Evolutionary conservation across 2,888 invertebrate genomes (phyloP).

Genomic region (Drosophila lutescens): DNA sequence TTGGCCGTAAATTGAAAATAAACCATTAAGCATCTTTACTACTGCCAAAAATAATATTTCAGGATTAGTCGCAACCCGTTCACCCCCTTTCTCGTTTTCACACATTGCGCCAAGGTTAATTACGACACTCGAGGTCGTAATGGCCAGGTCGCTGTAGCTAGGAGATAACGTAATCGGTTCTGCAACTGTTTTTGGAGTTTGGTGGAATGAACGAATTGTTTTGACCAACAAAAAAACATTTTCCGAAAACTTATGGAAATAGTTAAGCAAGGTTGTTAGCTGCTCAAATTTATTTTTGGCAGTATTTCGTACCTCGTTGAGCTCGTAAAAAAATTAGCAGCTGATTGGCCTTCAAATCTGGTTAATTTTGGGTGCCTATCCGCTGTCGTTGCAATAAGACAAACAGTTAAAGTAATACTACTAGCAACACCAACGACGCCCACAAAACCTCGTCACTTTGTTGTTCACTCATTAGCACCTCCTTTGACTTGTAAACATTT

Average conservation of each 20-base stretch:
- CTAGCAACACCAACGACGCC: neutral
- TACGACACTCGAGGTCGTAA: slow-evolving; percentile 81
- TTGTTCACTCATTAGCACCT: slow-evolving; percentile 57
- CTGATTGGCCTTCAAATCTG: too few species aligned
- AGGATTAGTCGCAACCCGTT: slow-evolving; percentile 68
- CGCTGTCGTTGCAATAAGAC: too few species aligned
- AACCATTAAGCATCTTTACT: slow-evolving; percentile 69
- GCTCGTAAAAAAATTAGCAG: too few species aligned
- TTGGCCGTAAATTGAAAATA: slow-evolving; percentile 74
- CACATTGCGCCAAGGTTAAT: slow-evolving; percentile 67
- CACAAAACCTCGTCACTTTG: slow-evolving; percentile 3
- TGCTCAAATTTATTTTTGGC: too few species aligned
- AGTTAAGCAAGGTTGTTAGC: too few species aligned
- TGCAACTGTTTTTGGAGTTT: slow-evolving; percentile 48
- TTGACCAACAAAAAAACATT: too few species aligned
- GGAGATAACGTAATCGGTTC: slow-evolving; percentile 78
- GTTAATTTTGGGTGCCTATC: too few species aligned
- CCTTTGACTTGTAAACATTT: slow-evolving; percentile 42
- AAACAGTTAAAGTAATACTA: neutral
- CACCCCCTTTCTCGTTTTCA: neutral
- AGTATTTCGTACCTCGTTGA: too few species aligned
- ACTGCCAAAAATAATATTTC: slow-evolving; percentile 72
- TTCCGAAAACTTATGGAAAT: too few species aligned
- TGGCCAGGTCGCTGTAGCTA: slow-evolving; percentile 77
- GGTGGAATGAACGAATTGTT: too few species aligned